These are phyloP conservation scores for Ophion ventricosus DNA, from an alignment of 2,888 invertebrate species.

Conservation along the genomic window DNA sequence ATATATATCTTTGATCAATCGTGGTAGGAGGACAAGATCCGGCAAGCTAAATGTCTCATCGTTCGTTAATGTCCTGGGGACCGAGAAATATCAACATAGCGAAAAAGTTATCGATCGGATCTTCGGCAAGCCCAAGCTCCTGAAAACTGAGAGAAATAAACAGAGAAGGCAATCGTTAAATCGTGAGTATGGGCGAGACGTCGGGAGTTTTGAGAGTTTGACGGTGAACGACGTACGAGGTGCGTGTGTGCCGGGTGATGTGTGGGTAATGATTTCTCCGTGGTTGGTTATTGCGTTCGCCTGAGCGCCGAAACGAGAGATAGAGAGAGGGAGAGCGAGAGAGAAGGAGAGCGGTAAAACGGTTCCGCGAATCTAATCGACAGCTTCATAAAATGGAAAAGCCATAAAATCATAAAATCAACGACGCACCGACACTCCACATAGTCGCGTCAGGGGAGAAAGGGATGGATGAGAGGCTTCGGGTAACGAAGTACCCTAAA, in stretches of 20 bases:
- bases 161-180: slow-evolving; percentile 47
- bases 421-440: slow-evolving; percentile 66
- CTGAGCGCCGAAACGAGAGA: slow-evolving; percentile 56
- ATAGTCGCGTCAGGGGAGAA: neutral
- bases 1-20: neutral
- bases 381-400: slow-evolving; percentile 82
- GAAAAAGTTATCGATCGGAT: slow-evolving; percentile 71
- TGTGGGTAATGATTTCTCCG: slow-evolving; percentile 35
- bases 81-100: slow-evolving; percentile 33
- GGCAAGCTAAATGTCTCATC: slow-evolving; percentile 42
- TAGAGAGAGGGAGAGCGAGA: too few relatives aligned
- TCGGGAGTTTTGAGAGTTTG: slow-evolving; percentile 52
- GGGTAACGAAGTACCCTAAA: slow-evolving; percentile 8
- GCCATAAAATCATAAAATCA: slow-evolving; percentile 82
- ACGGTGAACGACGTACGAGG: slow-evolving; percentile 52
- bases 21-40: slow-evolving; percentile 29
- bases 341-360: slow-evolving; percentile 73
- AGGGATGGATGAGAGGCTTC: neutral
- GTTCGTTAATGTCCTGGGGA: slow-evolving; percentile 48
- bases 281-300: slow-evolving; percentile 22
- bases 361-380: slow-evolving; percentile 81
- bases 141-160: slow-evolving; percentile 1
- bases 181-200: slow-evolving; percentile 32
- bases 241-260: slow-evolving; percentile 22
- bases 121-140: slow-evolving; percentile 24